These are phyloP conservation scores for Orchesellides sinensis DNA, from an alignment of 2,888 invertebrate species.

Conservation along the genomic window DNA sequence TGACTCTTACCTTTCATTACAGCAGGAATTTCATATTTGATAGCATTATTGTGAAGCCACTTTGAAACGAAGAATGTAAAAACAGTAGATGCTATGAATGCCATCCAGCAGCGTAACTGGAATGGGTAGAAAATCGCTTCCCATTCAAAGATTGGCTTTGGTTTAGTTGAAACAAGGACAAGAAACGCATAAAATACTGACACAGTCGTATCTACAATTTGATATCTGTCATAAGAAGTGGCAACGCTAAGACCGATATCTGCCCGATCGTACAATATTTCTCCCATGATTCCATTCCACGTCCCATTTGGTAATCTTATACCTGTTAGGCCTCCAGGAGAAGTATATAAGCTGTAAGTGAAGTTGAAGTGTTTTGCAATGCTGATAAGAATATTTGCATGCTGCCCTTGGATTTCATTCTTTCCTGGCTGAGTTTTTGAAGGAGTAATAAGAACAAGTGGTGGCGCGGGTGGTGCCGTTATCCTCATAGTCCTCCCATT, in stretches of 20 bases:
- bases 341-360: slow-evolving; percentile 56
- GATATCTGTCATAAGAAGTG: slow-evolving; percentile 65
- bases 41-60: slow-evolving; percentile 66
- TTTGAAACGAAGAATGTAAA: slow-evolving; percentile 55
- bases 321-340: slow-evolving; percentile 70
- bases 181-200: slow-evolving; percentile 72
- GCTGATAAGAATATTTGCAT: slow-evolving; percentile 62
- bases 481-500: slow-evolving; percentile 62
- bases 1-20: slow-evolving; percentile 27
- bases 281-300: slow-evolving; percentile 74
- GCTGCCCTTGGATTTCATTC: slow-evolving; percentile 70
- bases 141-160: slow-evolving; percentile 72
- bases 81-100: slow-evolving; percentile 52
- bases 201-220: slow-evolving; percentile 67
- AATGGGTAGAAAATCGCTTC: slow-evolving; percentile 73
- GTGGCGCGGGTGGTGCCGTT: slow-evolving; percentile 70
- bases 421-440: slow-evolving; percentile 51
- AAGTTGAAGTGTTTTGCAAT: slow-evolving; percentile 68
- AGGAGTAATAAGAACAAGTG: slow-evolving; percentile 64
- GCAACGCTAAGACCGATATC: slow-evolving; percentile 72
- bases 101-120: slow-evolving; percentile 62
- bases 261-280: slow-evolving; percentile 66
- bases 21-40: slow-evolving; percentile 41
- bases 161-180: slow-evolving; percentile 72
- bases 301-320: slow-evolving; percentile 64